phyloP scores from a whole-genome alignment of 2,113 vertebrate species.

The Paramisgurnus dabryanus region DNA sequence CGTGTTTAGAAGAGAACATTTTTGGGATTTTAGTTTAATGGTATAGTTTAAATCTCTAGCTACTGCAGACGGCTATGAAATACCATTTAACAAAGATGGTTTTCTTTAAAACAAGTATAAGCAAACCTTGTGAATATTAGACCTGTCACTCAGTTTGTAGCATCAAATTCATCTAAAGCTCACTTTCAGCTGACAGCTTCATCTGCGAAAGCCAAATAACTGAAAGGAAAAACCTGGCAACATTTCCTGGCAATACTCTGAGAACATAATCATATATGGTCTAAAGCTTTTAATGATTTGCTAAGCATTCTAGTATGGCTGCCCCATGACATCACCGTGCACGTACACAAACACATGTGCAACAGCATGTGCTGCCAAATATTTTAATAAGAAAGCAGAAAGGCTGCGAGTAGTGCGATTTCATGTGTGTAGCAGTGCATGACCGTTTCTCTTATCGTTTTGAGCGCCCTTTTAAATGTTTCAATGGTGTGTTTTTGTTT shows the following conservation, averaged over 20 bases:
- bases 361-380: background rate
- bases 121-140: slow-evolving; percentile 20
- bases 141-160: slow-evolving; percentile 32
- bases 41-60: background rate
- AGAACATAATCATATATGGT: slow-evolving; percentile 40
- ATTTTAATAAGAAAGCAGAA: background rate
- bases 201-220: slow-evolving; percentile 25
- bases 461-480: background rate
- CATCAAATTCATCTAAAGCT: slow-evolving; percentile 6
- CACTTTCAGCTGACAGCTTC: slow-evolving; percentile 43
- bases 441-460: slow-evolving; percentile 20
- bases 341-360: slow-evolving; percentile 26
- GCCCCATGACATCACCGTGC: slow-evolving; percentile 28
- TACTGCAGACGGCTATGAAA: slow-evolving; percentile 18
- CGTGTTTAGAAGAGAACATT: background rate
- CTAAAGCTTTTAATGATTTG: slow-evolving; percentile 16
- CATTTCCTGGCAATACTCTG: slow-evolving; percentile 39
- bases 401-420: background rate
- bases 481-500: slow-evolving; percentile 38
- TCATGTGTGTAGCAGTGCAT: background rate
- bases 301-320: slow-evolving; percentile 28
- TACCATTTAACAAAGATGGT: slow-evolving; percentile 40
- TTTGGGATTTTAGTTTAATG: background rate
- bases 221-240: slow-evolving; percentile 30
- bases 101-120: slow-evolving; percentile 56